These are phyloP conservation scores for Neodon shergylaensis DNA, from an alignment of 2,113 vertebrate genomes.

Conservation along the genomic window DNA sequence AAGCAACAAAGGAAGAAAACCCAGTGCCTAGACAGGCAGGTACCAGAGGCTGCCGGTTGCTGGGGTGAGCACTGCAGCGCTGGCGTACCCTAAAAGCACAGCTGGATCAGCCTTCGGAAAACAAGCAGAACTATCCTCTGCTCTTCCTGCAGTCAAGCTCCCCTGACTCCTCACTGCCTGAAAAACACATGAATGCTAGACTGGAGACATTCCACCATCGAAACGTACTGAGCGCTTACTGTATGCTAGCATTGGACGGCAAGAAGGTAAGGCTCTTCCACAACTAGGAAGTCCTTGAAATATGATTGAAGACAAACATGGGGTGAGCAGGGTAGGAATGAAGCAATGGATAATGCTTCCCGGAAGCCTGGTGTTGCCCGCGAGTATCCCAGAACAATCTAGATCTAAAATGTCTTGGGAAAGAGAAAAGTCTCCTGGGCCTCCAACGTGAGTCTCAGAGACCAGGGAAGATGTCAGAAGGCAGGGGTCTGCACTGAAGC, in stretches of 20 bases:
- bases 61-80: too few species aligned
- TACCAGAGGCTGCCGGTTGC: background rate
- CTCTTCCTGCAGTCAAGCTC: background rate
- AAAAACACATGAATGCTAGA: conserved; percentile 22
- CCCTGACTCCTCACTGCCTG: background rate
- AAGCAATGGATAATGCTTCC: background rate
- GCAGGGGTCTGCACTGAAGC: background rate
- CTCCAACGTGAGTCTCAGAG: background rate
- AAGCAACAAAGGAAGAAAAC: background rate
- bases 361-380: background rate
- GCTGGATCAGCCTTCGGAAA: background rate
- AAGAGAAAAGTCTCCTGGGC: background rate
- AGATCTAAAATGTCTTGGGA: background rate
- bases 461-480: background rate
- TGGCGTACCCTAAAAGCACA: background rate
- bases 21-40: background rate
- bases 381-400: background rate
- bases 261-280: background rate
- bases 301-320: background rate
- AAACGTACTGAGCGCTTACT: background rate
- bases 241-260: background rate
- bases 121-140: background rate
- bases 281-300: fast-evolving
- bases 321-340: background rate
- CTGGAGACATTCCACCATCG: background rate